Conservation (phyloP, 2,113 vertebrate species). For the Leptobrachium ailaonicum region DNA sequence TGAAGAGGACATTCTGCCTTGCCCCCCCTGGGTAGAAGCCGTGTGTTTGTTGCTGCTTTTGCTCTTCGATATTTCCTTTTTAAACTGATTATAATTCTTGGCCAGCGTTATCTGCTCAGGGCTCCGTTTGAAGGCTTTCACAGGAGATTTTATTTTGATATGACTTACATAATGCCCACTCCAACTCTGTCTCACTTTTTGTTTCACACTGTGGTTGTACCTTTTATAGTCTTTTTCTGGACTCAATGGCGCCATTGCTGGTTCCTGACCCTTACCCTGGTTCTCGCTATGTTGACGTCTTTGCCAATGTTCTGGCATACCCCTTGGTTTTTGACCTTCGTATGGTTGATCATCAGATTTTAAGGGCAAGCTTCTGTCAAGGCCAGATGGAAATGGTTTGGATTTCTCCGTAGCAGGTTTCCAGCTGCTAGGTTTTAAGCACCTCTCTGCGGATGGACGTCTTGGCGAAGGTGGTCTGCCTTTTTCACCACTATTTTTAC, state of each 20-base stretch:
- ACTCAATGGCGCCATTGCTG: slow-evolving; percentile 47
- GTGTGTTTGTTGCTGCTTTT: not conserved
- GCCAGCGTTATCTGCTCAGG: slow-evolving; percentile 47
- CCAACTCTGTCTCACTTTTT: slow-evolving; percentile 52
- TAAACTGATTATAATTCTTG: slow-evolving; percentile 11
- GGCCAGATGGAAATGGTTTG: not conserved
- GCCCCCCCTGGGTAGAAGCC: slow-evolving; percentile 5
- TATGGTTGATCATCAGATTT: not conserved
- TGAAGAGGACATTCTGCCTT: not conserved
- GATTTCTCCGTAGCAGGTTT: not conserved
- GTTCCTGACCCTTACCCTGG: slow-evolving; percentile 16
- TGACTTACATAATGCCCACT: slow-evolving; percentile 31
- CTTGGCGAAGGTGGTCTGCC: not conserved
- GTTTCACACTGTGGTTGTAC: slow-evolving; percentile 41
- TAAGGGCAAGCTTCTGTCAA: not conserved
- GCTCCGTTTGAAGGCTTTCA: slow-evolving; percentile 49
- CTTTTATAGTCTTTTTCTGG: slow-evolving; percentile 40
- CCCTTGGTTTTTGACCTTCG: slow-evolving; percentile 1
- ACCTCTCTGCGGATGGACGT: not conserved
- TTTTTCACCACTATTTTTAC: not conserved
- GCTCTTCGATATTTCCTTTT: not conserved
- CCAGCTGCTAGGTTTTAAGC: not conserved
- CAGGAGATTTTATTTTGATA: slow-evolving; percentile 47
- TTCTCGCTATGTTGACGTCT: slow-evolving; percentile 55
- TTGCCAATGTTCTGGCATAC: slow-evolving; percentile 55